Evolutionary conservation across 64 coral and sea anemone species (phyloP).

Genomic region (Dendrophyllia cribrosa): DNA sequence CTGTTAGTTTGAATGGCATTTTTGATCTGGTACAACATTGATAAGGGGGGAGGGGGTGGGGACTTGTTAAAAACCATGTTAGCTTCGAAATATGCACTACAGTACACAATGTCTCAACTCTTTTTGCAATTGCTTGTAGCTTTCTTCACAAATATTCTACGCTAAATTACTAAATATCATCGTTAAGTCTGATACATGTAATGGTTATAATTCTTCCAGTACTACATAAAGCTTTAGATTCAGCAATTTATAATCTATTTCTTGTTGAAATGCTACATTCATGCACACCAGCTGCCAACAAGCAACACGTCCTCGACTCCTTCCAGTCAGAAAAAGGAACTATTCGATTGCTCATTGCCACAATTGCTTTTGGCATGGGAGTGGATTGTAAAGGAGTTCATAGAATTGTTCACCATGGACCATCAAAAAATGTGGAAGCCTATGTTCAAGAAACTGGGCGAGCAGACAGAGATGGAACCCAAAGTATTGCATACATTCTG

Average conservation of each 20-base stretch:
- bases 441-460: constrained; percentile 77
- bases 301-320: constrained; percentile 52
- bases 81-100: too few relatives aligned
- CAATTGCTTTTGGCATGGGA: constrained; percentile 84
- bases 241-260: not conserved
- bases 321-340: constrained; percentile 44
- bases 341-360: constrained; percentile 53
- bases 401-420: constrained; percentile 72
- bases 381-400: constrained; percentile 66
- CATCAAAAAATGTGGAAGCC: constrained; percentile 53
- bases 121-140: too few relatives aligned
- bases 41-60: too few relatives aligned
- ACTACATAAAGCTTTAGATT: too few relatives aligned
- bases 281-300: constrained; percentile 63
- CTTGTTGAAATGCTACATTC: constrained; percentile 80
- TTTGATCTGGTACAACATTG: too few relatives aligned
- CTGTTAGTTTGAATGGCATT: too few relatives aligned
- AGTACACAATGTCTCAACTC: too few relatives aligned
- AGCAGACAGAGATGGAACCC: constrained; percentile 67
- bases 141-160: too few relatives aligned
- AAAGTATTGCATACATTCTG: constrained; percentile 42
- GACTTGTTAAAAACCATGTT: too few relatives aligned
- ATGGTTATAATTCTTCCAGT: too few relatives aligned
- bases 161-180: too few relatives aligned
- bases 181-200: not conserved